phyloP scores from a whole-genome alignment of 1,140 invertebrate species.

The Temnothorax curvispinosus region DNA sequence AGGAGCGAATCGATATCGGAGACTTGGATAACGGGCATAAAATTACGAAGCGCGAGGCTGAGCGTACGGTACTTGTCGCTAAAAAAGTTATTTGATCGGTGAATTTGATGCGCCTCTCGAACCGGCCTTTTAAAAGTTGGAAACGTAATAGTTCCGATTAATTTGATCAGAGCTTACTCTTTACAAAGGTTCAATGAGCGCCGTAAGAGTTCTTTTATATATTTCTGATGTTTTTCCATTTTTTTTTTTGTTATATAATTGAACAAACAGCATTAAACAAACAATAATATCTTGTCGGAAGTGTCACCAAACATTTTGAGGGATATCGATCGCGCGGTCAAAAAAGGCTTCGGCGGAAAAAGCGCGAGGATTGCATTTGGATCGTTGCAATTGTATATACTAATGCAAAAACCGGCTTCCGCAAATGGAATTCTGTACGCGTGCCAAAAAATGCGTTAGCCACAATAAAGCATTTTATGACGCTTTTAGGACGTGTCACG shows the following conservation, averaged over 20 bases:
- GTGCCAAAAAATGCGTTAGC: conserved; percentile 40
- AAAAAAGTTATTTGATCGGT: not conserved
- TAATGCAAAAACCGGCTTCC: conserved; percentile 27
- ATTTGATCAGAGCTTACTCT: not conserved
- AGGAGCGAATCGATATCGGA: conserved; percentile 75
- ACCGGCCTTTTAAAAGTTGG: not conserved
- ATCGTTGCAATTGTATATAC: not conserved
- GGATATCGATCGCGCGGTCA: not conserved
- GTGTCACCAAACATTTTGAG: not conserved
- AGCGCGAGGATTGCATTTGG: not conserved
- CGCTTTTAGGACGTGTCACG: conserved; percentile 30
- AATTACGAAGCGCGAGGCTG: conserved; percentile 64
- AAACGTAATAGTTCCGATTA: not conserved
- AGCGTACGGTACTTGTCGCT: conserved; percentile 55
- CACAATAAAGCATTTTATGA: conserved; percentile 14
- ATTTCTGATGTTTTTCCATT: not conserved
- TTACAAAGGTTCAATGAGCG: not conserved
- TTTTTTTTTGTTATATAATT: not conserved
- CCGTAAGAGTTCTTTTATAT: not conserved
- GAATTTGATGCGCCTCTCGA: not conserved
- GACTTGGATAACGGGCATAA: conserved; percentile 73
- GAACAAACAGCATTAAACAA: not conserved
- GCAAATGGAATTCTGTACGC: conserved; percentile 22
- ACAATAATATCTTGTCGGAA: not conserved
- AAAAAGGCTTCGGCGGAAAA: not conserved